phyloP scores from a whole-genome alignment of 2,888 invertebrate species.

The Acanthococcus lagerstroemiae region DNA sequence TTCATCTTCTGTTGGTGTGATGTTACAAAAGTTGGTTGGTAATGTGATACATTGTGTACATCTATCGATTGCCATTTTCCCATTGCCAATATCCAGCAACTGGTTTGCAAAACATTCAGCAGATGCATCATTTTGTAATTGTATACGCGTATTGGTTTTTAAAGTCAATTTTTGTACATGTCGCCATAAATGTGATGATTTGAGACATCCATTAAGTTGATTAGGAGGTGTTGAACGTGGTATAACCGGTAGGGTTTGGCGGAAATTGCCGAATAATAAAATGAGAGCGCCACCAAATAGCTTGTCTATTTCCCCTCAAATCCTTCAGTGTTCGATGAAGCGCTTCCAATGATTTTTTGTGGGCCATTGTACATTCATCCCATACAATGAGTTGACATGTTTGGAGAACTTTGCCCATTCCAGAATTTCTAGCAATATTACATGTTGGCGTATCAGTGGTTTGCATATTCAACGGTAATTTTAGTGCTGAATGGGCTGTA shows the following conservation, averaged over 20 bases:
- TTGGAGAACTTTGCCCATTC: conserved; percentile 14
- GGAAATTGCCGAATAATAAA: conserved; percentile 15
- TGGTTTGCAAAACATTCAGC: conserved; percentile 37
- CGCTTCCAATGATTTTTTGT: conserved; percentile 36
- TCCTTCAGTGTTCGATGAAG: conserved; percentile 35
- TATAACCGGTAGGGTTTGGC: background rate
- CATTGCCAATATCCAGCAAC: conserved; percentile 37
- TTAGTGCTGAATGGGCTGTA: conserved; percentile 42
- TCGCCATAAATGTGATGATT: background rate
- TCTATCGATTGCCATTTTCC: conserved; percentile 37
- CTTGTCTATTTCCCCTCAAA: conserved; percentile 22
- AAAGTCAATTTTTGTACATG: conserved; percentile 29
- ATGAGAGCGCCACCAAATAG: conserved; percentile 36
- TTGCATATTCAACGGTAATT: conserved; percentile 38
- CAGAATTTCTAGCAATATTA: conserved; percentile 1
- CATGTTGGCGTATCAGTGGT: background rate
- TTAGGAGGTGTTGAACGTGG: background rate
- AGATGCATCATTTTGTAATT: conserved; percentile 38
- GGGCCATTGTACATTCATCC: conserved; percentile 31
- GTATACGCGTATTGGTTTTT: conserved; percentile 37
- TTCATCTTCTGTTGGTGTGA: background rate
- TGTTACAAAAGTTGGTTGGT: background rate
- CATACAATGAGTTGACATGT: conserved; percentile 16
- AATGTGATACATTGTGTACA: conserved; percentile 1
- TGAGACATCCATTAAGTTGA: background rate